Conservation (phyloP, 2,113 vertebrate genomes). For the Calonectris borealis region DNA sequence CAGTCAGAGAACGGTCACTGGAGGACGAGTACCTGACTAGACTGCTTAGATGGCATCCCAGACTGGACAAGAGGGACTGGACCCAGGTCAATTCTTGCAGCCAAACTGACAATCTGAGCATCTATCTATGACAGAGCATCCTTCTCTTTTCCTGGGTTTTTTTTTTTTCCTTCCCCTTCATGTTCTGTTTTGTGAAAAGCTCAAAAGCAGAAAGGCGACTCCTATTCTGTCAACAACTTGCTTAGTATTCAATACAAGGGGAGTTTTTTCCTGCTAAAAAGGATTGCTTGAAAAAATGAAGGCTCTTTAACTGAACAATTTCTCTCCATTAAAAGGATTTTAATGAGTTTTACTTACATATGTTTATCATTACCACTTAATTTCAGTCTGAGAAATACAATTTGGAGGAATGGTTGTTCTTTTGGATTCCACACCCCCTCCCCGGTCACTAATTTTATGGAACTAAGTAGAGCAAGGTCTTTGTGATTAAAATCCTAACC, state of each 20-base stretch:
- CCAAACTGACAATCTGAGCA: neutral
- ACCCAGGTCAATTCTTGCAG: neutral
- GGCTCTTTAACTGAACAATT: neutral
- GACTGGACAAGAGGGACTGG: neutral
- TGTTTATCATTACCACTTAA: neutral
- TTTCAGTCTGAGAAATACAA: neutral
- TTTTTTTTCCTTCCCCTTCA: neutral
- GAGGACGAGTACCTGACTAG: neutral
- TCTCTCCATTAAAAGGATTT: neutral
- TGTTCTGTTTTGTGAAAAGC: neutral
- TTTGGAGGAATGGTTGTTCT: neutral
- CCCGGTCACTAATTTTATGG: neutral
- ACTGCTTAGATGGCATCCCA: neutral
- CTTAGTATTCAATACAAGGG: neutral
- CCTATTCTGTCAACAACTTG: neutral
- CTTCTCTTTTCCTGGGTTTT: neutral
- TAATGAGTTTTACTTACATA: neutral
- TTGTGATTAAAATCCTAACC: neutral
- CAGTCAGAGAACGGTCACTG: neutral
- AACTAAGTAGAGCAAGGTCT: neutral
- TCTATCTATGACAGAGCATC: neutral
- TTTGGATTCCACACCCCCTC: neutral
- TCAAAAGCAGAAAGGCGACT: neutral
- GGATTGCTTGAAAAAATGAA: neutral
- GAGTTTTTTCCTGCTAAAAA: neutral